Evolutionary conservation across 2,888 invertebrate species (phyloP), one percentile per base, ranked within the genome.

Genomic region (Minunthozetes semirufus): DNA sequence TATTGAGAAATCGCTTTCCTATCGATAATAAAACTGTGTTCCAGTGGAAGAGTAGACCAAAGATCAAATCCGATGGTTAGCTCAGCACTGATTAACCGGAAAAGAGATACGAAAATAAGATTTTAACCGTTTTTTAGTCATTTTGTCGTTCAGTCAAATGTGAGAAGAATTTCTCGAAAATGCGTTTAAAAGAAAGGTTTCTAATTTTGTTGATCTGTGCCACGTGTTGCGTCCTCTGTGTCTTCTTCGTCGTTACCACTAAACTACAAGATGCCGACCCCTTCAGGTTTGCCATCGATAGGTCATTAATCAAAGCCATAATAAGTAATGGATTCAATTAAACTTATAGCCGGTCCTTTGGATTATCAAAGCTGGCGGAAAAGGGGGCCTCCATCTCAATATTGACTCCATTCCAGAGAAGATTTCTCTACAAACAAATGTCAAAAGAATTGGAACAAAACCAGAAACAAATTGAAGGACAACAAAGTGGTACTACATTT

Each of bases 151-250:
- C 27, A 63, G 63, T 50, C 17, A 2, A 46, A 71, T 42, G 27
- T 71, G 8, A 25, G 42, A 25, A 11, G 22, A 71, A 46, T 46
- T 48, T 9, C 15, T 11, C 46, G 46, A 46, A 63, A 68, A 76
- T 76, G 76, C 72, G 76, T 11, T 27, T 76, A 15, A 76, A 76
- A 48, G 76, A 76, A 42, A 59, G 76, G 25, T 63, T 76, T 53
- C 72, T 76, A 9, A 59, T 76, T 29, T 61, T 76, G 38, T 38
- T 75, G 46, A 76, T 76, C 9, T 53, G 50, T 27, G 53, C 42
- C 63, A 68, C 72, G 13, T 75, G 76, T 70, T 53, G 75, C 61
- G 33, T 48, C 17, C 17, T 76, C 8, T 72, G 63, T 50, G 63
- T 76, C 25, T 72, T 76, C 22, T 75, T 76, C 11, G 72, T 76